These are phyloP conservation scores for Hoplostethus mediterraneus DNA, from an alignment of 2,797 vertebrate species.

Conservation along the genomic window DNA sequence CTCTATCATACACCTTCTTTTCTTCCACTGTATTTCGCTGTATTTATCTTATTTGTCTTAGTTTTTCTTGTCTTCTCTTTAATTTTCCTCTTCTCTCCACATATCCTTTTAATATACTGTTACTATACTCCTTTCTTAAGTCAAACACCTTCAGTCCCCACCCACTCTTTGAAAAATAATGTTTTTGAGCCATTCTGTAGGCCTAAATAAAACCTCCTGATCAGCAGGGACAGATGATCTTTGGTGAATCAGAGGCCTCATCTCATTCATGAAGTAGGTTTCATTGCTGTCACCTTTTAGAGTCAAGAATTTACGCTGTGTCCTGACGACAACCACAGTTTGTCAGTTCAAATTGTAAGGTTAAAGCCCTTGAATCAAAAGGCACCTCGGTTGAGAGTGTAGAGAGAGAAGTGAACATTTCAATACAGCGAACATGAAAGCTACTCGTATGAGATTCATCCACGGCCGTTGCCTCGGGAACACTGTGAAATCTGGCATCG, in stretches of 20 bases:
- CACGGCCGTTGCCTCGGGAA: neutral
- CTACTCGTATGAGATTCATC: constrained; percentile 16
- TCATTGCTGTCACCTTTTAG: constrained; percentile 50
- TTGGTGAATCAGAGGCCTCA: constrained; percentile 20
- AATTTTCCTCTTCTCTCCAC: too few relatives aligned
- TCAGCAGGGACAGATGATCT: constrained; percentile 9
- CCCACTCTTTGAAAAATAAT: neutral
- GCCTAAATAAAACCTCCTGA: neutral
- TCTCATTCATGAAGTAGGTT: constrained; percentile 26
- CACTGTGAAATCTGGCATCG: constrained; percentile 20
- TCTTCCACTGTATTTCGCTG: too few relatives aligned
- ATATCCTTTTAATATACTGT: too few relatives aligned
- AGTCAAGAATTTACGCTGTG: constrained; percentile 46
- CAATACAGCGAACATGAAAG: neutral
- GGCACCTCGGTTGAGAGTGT: neutral
- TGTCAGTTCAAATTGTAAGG: neutral
- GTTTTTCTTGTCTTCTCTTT: too few relatives aligned
- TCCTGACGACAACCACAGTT: constrained; percentile 28
- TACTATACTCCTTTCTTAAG: too few relatives aligned
- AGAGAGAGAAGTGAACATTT: constrained; percentile 8
- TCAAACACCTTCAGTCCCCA: neutral
- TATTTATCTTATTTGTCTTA: neutral
- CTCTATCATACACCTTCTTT: too few relatives aligned
- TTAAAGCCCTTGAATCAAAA: constrained; percentile 1
- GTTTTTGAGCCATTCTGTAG: constrained; percentile 8